These are phyloP conservation scores for Sinodicranocentrus sp. DNA, from an alignment of 2,888 invertebrate genomes.

Conservation along the genomic window DNA sequence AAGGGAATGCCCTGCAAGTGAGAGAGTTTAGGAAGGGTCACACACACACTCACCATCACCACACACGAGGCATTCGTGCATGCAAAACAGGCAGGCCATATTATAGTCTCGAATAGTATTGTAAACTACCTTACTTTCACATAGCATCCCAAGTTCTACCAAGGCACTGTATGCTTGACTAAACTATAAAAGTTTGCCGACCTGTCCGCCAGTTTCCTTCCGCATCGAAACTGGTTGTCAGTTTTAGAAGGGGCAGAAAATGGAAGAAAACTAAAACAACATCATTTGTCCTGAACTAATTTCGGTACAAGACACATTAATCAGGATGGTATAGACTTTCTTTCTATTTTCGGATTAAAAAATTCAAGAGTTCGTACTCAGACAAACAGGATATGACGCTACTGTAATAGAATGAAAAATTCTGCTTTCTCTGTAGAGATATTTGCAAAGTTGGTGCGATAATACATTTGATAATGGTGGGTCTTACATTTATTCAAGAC, in stretches of 20 bases:
- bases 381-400: neutral
- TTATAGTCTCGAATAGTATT: neutral
- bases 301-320: constrained; percentile 46
- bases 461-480: no score
- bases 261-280: constrained; percentile 11
- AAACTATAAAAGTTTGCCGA: constrained; percentile 2
- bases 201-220: constrained; percentile 20
- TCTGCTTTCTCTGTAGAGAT: no score
- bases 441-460: no score
- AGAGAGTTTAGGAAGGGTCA: neutral
- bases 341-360: neutral
- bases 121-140: neutral
- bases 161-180: neutral
- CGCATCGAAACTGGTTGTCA: constrained; percentile 45
- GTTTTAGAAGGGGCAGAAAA: constrained; percentile 54
- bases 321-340: constrained; percentile 43
- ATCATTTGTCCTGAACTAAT: no score
- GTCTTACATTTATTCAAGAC: neutral
- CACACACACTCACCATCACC: neutral
- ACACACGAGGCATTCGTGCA: constrained; percentile 39
- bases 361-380: no score
- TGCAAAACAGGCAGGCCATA: neutral
- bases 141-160: neutral
- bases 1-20: neutral
- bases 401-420: no score